A percentile compares a stretch with the other conserved stretches of the same genome.
Evolutionary conservation across 2,113 vertebrate genomes (phyloP).

Genomic region (Nyctereutes procyonoides): DNA sequence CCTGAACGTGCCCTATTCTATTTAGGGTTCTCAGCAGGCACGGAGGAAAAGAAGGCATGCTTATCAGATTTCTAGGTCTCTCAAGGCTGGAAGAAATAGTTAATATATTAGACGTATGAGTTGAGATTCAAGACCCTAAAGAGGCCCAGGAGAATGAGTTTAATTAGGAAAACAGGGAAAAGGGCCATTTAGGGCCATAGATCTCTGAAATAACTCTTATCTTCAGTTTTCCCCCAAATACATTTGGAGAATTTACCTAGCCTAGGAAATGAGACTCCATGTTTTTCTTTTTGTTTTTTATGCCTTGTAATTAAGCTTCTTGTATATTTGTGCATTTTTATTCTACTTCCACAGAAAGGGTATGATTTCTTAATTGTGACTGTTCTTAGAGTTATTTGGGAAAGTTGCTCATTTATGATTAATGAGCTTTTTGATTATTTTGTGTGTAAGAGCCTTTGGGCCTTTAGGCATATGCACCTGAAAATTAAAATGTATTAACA

Average conservation of each 20-base stretch:
- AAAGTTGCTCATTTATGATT: slow-evolving; percentile 68
- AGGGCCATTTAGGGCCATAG: neutral
- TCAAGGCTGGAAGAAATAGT: neutral
- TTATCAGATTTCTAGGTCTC: neutral
- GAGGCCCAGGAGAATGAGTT: neutral
- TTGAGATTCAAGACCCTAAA: neutral
- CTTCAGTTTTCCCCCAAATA: neutral
- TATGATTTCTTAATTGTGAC: slow-evolving; percentile 60
- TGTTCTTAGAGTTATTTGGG: slow-evolving; percentile 44
- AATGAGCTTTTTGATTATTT: slow-evolving; percentile 74
- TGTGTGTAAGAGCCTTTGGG: slow-evolving; percentile 54
- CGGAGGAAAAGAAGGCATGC: neutral
- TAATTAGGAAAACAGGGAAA: neutral
- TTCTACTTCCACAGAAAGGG: neutral
- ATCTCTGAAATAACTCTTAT: neutral
- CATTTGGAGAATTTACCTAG: neutral
- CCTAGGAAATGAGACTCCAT: neutral
- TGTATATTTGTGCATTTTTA: slow-evolving; percentile 6
- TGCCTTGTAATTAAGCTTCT: neutral
- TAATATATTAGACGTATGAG: neutral
- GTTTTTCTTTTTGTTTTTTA: neutral
- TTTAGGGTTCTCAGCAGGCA: neutral
- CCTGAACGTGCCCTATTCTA: neutral
- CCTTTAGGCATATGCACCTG: slow-evolving; percentile 60
- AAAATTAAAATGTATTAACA: slow-evolving; percentile 77